Conservation (phyloP, 2,113 vertebrate species). For the Paramormyrops kingsleyae region DNA sequence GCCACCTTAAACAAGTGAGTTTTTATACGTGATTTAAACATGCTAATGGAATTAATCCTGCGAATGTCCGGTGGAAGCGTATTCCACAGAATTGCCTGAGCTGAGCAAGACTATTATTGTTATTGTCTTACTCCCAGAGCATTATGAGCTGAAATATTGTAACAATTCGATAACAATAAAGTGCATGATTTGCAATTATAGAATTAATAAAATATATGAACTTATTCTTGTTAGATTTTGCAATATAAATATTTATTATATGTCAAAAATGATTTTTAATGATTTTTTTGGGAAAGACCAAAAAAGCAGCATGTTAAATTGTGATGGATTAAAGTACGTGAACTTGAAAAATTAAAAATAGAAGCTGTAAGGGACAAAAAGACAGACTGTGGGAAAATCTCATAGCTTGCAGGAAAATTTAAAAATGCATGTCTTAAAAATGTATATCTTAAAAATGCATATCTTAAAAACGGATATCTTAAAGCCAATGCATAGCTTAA, state of each 20-base stretch:
- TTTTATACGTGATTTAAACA: no score
- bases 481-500: neutral
- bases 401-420: neutral
- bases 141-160: no score
- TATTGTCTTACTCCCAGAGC: no score
- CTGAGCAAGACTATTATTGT: neutral
- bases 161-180: no score
- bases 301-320: neutral
- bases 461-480: neutral
- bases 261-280: neutral
- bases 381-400: neutral
- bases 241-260: no score
- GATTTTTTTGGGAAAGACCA: neutral
- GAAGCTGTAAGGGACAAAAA: neutral
- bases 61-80: no score
- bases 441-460: neutral
- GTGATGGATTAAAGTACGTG: neutral
- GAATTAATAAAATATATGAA: no score
- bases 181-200: no score
- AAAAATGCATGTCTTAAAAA: neutral
- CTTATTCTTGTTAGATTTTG: no score
- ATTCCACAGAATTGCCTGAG: no score
- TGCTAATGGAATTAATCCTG: no score
- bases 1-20: no score
- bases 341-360: neutral